Conservation (phyloP, 1,140 invertebrate species). For the Geopemphigus sp. region DNA sequence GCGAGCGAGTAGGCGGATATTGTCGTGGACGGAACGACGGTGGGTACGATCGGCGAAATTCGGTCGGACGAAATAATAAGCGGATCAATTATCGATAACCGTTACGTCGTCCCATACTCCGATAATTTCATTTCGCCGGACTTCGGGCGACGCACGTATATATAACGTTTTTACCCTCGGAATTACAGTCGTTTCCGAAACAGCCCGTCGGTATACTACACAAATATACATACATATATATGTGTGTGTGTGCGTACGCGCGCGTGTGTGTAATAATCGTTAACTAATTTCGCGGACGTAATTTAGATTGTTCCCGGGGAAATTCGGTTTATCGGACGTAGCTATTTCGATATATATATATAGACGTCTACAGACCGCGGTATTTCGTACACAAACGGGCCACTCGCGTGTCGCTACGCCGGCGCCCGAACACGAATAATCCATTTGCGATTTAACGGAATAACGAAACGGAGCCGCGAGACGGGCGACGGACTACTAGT, state of each 20-base stretch:
- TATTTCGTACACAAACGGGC: background rate
- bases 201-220: background rate
- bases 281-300: background rate
- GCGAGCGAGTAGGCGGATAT: background rate
- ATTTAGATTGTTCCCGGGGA: too few relatives aligned
- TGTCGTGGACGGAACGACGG: background rate
- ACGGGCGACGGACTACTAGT: too few relatives aligned
- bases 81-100: background rate
- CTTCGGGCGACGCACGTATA: background rate
- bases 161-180: background rate
- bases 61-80: too few relatives aligned
- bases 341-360: too few relatives aligned
- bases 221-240: background rate
- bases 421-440: slow-evolving; percentile 1
- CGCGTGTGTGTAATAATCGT: background rate
- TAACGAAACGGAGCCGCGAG: too few relatives aligned
- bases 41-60: too few relatives aligned
- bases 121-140: background rate
- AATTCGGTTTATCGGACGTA: background rate
- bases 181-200: background rate
- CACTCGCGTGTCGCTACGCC: background rate
- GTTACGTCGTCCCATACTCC: background rate
- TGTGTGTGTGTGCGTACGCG: too few relatives aligned
- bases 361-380: too few relatives aligned
- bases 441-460: background rate